Evolutionary conservation across 2,113 vertebrate species (phyloP).

Genomic region (Toxostoma redivivum): DNA sequence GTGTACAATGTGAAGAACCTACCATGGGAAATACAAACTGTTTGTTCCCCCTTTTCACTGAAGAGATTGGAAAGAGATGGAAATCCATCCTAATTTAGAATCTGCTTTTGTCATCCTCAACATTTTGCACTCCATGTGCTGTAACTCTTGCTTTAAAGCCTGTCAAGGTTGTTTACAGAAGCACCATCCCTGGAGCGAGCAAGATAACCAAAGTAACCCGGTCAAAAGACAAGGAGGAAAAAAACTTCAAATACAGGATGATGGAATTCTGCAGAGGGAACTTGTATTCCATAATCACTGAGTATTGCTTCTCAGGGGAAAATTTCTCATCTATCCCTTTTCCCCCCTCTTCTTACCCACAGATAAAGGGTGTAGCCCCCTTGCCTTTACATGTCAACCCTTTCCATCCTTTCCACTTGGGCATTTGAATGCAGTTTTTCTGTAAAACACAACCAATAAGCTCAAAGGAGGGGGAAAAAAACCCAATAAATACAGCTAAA

Average conservation of each 20-base stretch:
- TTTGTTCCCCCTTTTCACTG: background rate
- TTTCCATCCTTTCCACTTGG: background rate
- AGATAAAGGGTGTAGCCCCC: background rate
- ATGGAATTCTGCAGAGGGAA: background rate
- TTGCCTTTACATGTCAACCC: background rate
- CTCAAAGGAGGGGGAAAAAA: accelerated
- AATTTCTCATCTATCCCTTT: background rate
- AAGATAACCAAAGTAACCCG: background rate
- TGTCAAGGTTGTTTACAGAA: background rate
- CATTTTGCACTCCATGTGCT: background rate
- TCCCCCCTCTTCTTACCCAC: accelerated
- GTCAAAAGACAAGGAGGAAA: background rate
- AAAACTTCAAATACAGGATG: background rate
- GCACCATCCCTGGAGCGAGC: background rate
- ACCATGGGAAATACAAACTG: background rate
- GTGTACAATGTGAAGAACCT: background rate
- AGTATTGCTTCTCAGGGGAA: background rate
- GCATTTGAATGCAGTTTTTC: background rate
- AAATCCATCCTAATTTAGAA: background rate
- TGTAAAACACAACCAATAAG: background rate
- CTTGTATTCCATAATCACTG: background rate
- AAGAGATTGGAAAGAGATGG: background rate
- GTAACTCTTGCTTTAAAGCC: background rate
- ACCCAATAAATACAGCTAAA: background rate
- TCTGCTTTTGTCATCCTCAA: background rate